These are phyloP conservation scores for Ceryle rudis DNA, from an alignment of 2,797 vertebrate species.

Conservation along the genomic window DNA sequence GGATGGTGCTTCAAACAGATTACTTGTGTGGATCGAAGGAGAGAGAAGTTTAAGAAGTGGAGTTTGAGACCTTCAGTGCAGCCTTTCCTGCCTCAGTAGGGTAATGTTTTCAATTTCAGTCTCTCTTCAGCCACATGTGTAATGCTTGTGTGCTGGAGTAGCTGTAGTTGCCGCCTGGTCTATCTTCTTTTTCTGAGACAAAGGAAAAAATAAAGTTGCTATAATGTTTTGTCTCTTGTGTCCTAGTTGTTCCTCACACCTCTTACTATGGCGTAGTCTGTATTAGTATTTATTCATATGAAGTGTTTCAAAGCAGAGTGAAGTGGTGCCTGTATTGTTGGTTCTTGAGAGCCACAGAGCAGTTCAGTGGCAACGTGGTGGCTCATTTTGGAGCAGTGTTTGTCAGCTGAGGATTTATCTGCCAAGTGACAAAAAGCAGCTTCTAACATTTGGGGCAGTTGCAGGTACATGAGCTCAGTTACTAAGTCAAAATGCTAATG, in stretches of 20 bases:
- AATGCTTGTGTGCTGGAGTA: not conserved
- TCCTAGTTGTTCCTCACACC: not conserved
- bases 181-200: not conserved
- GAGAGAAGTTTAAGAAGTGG: not conserved
- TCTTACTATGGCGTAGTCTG: not conserved
- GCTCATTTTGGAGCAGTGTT: not conserved
- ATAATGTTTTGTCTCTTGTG: not conserved
- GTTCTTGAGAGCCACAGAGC: not conserved
- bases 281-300: not conserved
- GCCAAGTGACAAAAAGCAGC: not conserved
- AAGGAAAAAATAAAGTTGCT: not conserved
- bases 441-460: not conserved
- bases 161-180: not conserved
- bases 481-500: not conserved
- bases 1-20: not conserved
- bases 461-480: fast-evolving
- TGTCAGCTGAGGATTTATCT: not conserved
- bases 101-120: not conserved
- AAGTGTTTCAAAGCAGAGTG: not conserved
- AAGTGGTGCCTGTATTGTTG: not conserved
- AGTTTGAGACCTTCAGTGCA: not conserved
- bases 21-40: not conserved
- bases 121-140: not conserved
- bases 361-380: not conserved
- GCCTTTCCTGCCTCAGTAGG: not conserved